Base-by-base conservation (phyloP, 2,113 vertebrate genomes). In the Sakesphorus luctuosus region DNA sequence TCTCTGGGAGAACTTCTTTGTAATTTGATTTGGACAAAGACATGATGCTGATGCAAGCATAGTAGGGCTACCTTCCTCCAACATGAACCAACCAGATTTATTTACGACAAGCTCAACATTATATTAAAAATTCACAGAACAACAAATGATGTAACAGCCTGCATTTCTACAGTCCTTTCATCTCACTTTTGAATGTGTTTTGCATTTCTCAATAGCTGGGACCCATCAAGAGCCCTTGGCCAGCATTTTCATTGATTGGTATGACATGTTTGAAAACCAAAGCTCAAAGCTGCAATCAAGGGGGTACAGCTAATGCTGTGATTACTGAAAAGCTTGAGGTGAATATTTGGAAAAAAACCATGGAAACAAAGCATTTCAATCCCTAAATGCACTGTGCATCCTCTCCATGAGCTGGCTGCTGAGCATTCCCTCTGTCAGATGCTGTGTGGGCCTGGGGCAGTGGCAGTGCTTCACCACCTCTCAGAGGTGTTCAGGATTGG, bases 271-370 rank as follows among this genome's bases (percentile, higher is more conserved):
- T 93, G 85, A 46, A 96, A 97, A 43, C 63, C 40, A 56, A 33
- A 55, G 63, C 94, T 88, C 88, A 94, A 84, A 80, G 83, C 72
- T 94, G 20, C 93, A 90, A 55, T 77, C 92, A 84, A 84, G 72
- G 69, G 55, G 73, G 33, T 74, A n/a, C 71, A 55, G 76, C 78
- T 67, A 90, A 46, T 74, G 92, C 82, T 91, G 87, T 94, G 69
- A 87, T 96, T 91, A 63, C 84, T 62, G 75, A 65, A 62, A 74
- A 59, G 71, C n/a, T n/a, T 46, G 87, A 95, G 67, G 65, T 94
- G 89, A 96, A 80, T 76, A 25, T 52, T 89, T 43, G 44, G 29
- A 68, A 18, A 61, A 79, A 68, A 36, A n/a, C n/a, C 56, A n/a
- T 6, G 24, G 35, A 50, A 58, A 24, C 40, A 53, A 53, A 75